Conservation (phyloP, 2,113 vertebrate species). For the Oophaga pumilio region DNA sequence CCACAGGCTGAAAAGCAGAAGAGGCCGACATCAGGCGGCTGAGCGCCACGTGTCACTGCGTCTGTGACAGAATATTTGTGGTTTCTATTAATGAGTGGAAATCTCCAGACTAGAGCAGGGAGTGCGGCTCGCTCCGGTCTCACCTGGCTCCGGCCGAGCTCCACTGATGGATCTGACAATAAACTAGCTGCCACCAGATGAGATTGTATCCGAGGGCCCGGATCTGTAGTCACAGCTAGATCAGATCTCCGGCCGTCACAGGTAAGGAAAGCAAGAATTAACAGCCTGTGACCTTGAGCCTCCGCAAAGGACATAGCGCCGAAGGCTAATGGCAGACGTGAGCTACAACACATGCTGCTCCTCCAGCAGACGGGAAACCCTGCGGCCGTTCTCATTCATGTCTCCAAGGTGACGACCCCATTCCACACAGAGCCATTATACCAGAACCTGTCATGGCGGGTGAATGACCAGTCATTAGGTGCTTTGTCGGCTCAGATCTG, state of each 20-base stretch:
- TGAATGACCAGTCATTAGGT: no score
- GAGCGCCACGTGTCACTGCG: background rate
- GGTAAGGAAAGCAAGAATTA: background rate
- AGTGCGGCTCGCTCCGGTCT: background rate
- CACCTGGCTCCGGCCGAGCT: background rate
- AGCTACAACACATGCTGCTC: background rate
- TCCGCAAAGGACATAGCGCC: background rate
- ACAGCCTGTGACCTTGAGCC: conserved; percentile 4
- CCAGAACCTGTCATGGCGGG: no score
- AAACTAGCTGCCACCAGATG: background rate
- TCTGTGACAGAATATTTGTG: background rate
- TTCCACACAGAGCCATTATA: no score
- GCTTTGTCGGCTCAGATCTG: no score
- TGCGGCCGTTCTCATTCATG: no score
- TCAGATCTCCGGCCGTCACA: background rate
- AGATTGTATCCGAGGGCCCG: background rate
- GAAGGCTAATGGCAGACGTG: background rate
- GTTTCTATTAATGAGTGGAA: no score
- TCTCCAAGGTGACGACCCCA: no score
- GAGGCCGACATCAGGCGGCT: background rate
- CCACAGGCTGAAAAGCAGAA: background rate
- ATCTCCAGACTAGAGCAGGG: background rate
- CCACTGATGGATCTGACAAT: no score
- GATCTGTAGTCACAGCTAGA: background rate
- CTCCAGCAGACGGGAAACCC: no score